phyloP scores from a whole-genome alignment of 2,888 invertebrate species.

The Scaptomyza reducta region DNA sequence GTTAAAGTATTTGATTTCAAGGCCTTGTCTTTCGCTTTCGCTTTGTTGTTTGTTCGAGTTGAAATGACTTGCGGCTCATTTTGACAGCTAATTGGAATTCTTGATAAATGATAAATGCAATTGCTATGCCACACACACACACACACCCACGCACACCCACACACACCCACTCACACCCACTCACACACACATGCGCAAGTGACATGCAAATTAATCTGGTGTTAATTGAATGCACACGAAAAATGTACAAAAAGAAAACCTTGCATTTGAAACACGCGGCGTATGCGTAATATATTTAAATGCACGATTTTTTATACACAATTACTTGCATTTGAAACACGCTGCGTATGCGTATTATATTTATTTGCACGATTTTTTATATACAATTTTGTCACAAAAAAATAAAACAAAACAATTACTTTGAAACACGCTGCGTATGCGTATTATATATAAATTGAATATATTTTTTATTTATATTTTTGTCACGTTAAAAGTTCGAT shows the following conservation, averaged over 20 bases:
- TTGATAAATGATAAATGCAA: slow-evolving; percentile 16
- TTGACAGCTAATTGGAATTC: slow-evolving; percentile 38
- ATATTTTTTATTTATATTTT: neutral
- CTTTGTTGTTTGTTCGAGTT: neutral
- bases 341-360: too few relatives aligned
- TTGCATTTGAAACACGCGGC: slow-evolving; percentile 18
- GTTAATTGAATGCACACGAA: slow-evolving; percentile 43
- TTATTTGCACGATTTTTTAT: too few relatives aligned
- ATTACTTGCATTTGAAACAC: too few relatives aligned
- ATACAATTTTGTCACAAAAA: too few relatives aligned
- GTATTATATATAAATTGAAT: too few relatives aligned
- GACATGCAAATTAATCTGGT: slow-evolving; percentile 48
- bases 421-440: too few relatives aligned
- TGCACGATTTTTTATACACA: too few relatives aligned
- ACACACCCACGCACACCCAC: too few relatives aligned
- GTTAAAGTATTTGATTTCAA: slow-evolving; percentile 22
- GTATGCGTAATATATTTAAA: slow-evolving; percentile 34
- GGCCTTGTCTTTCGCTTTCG: neutral
- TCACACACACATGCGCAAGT: neutral
- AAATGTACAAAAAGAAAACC: slow-evolving; percentile 7
- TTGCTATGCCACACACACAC: neutral
- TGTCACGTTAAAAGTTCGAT: neutral
- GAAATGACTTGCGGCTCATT: slow-evolving; percentile 11
- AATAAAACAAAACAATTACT: too few relatives aligned
- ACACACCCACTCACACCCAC: neutral